Evolutionary conservation across 2,113 vertebrate species (phyloP).

Genomic region (Tricholaema leucomelas): DNA sequence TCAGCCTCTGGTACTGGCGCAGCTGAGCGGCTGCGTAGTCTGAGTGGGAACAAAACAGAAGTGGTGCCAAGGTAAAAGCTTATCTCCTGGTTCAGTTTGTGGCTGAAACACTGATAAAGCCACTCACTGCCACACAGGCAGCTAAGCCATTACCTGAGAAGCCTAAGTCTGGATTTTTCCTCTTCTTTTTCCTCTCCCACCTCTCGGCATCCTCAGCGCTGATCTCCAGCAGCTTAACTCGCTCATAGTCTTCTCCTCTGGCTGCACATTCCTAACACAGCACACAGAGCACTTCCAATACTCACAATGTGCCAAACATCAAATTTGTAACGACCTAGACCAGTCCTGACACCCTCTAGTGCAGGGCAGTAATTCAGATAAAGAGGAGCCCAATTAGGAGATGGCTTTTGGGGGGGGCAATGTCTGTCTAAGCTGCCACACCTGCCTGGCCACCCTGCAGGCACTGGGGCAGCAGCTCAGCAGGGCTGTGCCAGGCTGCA

Average conservation of each 20-base stretch:
- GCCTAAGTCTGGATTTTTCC: slow-evolving; percentile 91
- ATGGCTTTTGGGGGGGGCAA: accelerated
- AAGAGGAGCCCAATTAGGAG: accelerated
- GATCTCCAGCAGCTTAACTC: slow-evolving; percentile 91
- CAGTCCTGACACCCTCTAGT: accelerated
- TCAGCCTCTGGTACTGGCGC: slow-evolving; percentile 93
- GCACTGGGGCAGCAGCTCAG: accelerated
- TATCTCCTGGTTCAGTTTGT: accelerated
- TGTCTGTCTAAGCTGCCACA: accelerated
- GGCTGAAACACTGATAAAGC: neutral
- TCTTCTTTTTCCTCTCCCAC: slow-evolving; percentile 93
- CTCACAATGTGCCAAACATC: neutral
- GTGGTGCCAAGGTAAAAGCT: accelerated
- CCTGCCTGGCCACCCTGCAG: accelerated
- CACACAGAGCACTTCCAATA: accelerated
- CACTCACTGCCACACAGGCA: accelerated
- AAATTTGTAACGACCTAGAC: accelerated
- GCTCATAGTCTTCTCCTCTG: slow-evolving; percentile 88
- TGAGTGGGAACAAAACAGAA: slow-evolving; percentile 32
- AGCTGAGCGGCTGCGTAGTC: slow-evolving; percentile 96
- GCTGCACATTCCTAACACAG: slow-evolving; percentile 84
- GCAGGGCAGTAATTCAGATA: accelerated
- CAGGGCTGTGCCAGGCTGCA: accelerated
- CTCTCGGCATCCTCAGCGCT: slow-evolving; percentile 94
- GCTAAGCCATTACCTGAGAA: slow-evolving; percentile 85